Conservation (phyloP, 2,888 invertebrate species). For the Erannis defoliaria region DNA sequence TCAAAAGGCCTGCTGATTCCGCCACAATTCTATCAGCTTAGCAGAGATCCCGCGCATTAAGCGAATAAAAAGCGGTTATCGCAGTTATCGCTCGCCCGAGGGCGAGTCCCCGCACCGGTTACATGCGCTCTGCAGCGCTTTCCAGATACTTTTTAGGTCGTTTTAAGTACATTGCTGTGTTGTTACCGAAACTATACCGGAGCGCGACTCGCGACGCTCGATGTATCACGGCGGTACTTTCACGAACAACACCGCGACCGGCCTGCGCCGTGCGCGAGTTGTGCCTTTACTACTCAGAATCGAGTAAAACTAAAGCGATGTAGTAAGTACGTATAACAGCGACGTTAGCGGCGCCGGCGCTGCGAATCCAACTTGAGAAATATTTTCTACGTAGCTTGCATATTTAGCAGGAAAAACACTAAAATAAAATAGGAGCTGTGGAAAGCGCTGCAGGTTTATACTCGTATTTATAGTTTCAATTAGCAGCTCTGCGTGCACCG, state of each 20-base stretch:
- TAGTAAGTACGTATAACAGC: constrained; percentile 45
- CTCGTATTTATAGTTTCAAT: constrained; percentile 85
- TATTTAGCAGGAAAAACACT: constrained; percentile 58
- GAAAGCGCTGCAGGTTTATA: constrained; percentile 70
- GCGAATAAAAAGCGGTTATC: constrained; percentile 86
- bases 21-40: constrained; percentile 86
- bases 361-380: constrained; percentile 50
- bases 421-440: constrained; percentile 64
- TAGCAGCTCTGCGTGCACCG: constrained; percentile 74
- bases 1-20: constrained; percentile 85
- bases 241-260: constrained; percentile 27
- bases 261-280: constrained; percentile 52
- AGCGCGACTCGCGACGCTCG: constrained; percentile 50
- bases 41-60: constrained; percentile 82
- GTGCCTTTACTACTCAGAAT: constrained; percentile 53
- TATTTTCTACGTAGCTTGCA: constrained; percentile 51
- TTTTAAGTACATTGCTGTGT: constrained; percentile 72
- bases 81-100: constrained; percentile 50
- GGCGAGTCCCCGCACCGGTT: constrained; percentile 56
- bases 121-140: constrained; percentile 61
- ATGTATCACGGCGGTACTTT: constrained; percentile 33
- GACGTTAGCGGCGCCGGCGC: constrained; percentile 37
- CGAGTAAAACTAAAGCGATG: constrained; percentile 49
- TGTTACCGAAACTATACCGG: constrained; percentile 52
- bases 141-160: constrained; percentile 65